A percentile compares a stretch with the other conserved stretches of the same genome.
phyloP scores from a whole-genome alignment of 2,888 invertebrate species.

The Tiliacea citrago region DNA sequence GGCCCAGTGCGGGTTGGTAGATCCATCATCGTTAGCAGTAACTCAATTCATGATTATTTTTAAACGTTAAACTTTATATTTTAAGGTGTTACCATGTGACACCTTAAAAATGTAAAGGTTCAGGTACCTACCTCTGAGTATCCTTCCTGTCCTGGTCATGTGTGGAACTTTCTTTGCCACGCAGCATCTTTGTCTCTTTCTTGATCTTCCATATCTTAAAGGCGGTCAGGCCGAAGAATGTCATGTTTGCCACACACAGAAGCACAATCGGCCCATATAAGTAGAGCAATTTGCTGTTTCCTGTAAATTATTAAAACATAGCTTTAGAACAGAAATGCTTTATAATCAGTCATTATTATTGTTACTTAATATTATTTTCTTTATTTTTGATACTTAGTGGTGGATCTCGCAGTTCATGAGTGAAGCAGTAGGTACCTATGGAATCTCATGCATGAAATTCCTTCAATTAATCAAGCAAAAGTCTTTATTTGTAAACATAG shows the following conservation, averaged over 20 bases:
- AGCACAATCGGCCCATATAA: conserved; percentile 83
- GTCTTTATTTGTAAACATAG: no score
- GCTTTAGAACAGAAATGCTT: not conserved
- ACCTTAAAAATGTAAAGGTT: not conserved
- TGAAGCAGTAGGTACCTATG: no score
- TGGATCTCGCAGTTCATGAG: not conserved
- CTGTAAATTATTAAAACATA: conserved; percentile 71
- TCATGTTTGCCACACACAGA: conserved; percentile 81
- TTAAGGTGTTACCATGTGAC: not conserved
- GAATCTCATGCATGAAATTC: no score
- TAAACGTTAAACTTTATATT: not conserved
- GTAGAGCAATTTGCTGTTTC: conserved; percentile 80
- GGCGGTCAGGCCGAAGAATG: conserved; percentile 83
- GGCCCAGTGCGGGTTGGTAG: no score
- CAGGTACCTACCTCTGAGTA: conserved; percentile 78
- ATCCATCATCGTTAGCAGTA: not conserved
- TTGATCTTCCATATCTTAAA: conserved; percentile 83
- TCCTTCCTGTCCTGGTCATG: conserved; percentile 82
- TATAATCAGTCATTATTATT: not conserved
- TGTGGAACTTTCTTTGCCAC: conserved; percentile 81
- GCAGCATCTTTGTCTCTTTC: conserved; percentile 81
- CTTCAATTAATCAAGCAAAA: no score
- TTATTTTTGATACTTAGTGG: not conserved
- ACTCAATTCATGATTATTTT: not conserved
- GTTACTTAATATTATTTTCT: not conserved